Base-by-base conservation (phyloP, 1,140 invertebrate species). In the Potamilus streckersoni region DNA sequence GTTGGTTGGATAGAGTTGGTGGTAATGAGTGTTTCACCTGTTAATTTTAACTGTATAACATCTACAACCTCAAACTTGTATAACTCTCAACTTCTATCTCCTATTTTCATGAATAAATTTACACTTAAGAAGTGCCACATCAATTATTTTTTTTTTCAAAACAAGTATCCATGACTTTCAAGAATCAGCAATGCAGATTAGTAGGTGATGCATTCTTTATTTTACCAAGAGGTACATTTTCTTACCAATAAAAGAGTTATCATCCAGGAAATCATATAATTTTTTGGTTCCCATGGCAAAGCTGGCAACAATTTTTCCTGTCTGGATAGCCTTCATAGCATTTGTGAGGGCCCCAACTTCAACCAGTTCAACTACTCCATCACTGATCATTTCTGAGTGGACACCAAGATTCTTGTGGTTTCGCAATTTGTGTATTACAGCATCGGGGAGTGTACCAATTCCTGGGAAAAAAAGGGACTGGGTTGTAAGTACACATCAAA, bases 321-420 rank as follows among this genome's bases (percentile, higher is more conserved):
- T 92, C 86, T 97, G 94, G 71, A 94, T 92, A 0, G 88, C 92
- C 86, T 98, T 98, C 83, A 92, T 92, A 82, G 93, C 94, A 88
- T 98, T 98, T 2, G 96, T 98, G 69, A 98, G 93, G 78, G 93
- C 94, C 2, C 97, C 96, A 19, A 92, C 92, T 72, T 94, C 92
- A 0, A 97, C 94, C 16, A 98, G 91, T 80, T 97, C 95, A 4
- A 98, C 93, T 64, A 98, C 94, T 4, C 96, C 96, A 80, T 96
- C 95, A 80, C 94, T 94, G 87, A 98, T 96, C 94, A 98, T 97
- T 90, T 98, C 96, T 0, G 96, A 96, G 88, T 98, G 97, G 71
- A 98, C 93, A 14, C 97, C 97, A 1, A 98, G 91, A 90, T 98
- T 95, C 85, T 96, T 96, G 90, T 98, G 97, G 83, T 94, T 92